These are phyloP conservation scores for Napeogenes sylphis DNA, from an alignment of 2,888 invertebrate genomes.

Conservation along the genomic window DNA sequence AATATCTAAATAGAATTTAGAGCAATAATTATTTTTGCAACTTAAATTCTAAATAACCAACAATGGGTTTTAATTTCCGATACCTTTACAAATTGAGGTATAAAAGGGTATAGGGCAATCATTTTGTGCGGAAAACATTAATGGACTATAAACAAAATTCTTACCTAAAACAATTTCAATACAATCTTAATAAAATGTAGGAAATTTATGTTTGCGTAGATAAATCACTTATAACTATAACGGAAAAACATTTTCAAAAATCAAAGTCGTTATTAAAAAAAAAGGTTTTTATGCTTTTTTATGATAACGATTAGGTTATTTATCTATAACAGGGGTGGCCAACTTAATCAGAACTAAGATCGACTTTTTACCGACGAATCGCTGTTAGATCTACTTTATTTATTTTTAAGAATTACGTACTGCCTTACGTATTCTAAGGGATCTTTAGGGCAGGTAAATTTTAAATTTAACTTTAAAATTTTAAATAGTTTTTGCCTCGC, in stretches of 20 bases:
- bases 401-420: no score
- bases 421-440: no score
- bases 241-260: not conserved
- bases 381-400: no score
- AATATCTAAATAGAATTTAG: no score
- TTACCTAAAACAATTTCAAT: constrained; percentile 36
- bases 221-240: not conserved
- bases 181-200: constrained; percentile 42
- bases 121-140: constrained; percentile 57
- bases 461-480: no score
- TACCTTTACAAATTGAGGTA: constrained; percentile 53
- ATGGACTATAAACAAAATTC: constrained; percentile 61
- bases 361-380: no score
- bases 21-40: not conserved
- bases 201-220: constrained; percentile 19
- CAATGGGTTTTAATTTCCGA: constrained; percentile 45
- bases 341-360: no score
- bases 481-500: no score
- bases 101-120: constrained; percentile 43
- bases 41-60: constrained; percentile 1
- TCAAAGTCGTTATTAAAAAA: not conserved
- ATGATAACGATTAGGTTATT: no score
- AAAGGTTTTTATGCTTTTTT: no score
- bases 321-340: no score
- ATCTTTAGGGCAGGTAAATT: no score